Evolutionary conservation across 2,113 vertebrate species (phyloP), one percentile per base, ranked within the genome.

Genomic region (Chlorocebus sabaeus): DNA sequence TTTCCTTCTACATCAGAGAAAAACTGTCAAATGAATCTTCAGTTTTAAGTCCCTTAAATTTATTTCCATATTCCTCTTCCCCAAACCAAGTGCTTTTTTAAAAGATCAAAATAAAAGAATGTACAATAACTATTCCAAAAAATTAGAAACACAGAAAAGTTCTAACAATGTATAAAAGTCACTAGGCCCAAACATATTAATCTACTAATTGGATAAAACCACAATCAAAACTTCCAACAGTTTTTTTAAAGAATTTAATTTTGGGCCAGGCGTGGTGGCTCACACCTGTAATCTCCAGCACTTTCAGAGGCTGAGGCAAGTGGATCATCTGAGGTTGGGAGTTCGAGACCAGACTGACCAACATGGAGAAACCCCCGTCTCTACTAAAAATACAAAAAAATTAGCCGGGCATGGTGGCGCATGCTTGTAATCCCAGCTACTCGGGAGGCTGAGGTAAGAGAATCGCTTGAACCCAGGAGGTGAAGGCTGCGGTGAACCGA

Each of bases 1-100:
- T 85, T 97, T 93, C 85, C 78, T 93, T 91, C 67, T 83, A n/a
- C 13, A 38, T 38, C 70, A 89, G 61, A 93, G 72, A 80, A 67
- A 86, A 57, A 84, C 0, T 10, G 20, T 40, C 3, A 45, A 83
- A 50, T 79, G n/a, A 88, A 72, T 55, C 73, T 90, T 35, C 57
- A 85, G 12, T 80, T 48, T 92, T 32, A 92, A 78, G 50, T 90
- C 55, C 61, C 68, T 76, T n/a, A 43, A 22, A 90, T 86, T 89
- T 61, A 59, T 79, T 93, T 73, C 81, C 75, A 93, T 81, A 84
- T 16, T 72, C 50, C 23, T 78, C 59, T 64, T 43, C 38, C 50
- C 43, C 52, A 93, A 72, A 96, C 20, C 35, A 92, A 89, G 32
- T 38, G 7, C 43, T 40, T 90, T 73, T 73, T 79, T 25, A 0